These are phyloP conservation scores for Leptinotarsa lineolata DNA, from an alignment of 1,140 invertebrate genomes.

Conservation along the genomic window DNA sequence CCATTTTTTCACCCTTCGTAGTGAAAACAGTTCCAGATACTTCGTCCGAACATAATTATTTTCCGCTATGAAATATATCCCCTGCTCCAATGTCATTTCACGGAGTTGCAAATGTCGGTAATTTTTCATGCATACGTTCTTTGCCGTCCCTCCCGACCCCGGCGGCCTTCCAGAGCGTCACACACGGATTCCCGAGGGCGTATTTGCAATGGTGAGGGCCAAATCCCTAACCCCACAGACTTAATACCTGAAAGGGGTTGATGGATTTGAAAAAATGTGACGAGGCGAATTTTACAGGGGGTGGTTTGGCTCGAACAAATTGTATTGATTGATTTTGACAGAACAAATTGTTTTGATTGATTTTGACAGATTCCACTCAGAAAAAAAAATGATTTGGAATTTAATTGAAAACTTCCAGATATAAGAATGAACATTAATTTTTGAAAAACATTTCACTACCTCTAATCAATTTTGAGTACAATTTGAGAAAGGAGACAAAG, in stretches of 20 bases:
- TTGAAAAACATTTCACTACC: too few relatives aligned
- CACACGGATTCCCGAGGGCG: slow-evolving; percentile 7
- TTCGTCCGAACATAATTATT: background rate
- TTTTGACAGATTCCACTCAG: too few relatives aligned
- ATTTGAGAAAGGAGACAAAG: too few relatives aligned
- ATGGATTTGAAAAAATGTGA: background rate
- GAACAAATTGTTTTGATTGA: too few relatives aligned
- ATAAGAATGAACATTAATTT: too few relatives aligned
- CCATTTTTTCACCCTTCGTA: background rate
- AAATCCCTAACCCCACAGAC: slow-evolving; percentile 9
- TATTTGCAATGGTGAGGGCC: slow-evolving; percentile 1
- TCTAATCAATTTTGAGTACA: too few relatives aligned
- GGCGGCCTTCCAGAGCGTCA: background rate
- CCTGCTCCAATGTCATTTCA: background rate
- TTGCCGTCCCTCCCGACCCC: background rate
- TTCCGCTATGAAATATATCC: background rate
- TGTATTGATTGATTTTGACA: too few relatives aligned
- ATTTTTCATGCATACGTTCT: slow-evolving; percentile 17
- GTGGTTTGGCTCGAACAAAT: too few relatives aligned
- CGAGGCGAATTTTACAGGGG: background rate
- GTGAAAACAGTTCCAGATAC: background rate
- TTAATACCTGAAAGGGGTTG: slow-evolving; percentile 8
- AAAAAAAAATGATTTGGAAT: too few relatives aligned
- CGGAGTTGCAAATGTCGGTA: slow-evolving; percentile 3
- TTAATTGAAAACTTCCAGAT: too few relatives aligned